Conservation (phyloP, 2,113 vertebrate genomes). For the Rhagologus leucostigma region DNA sequence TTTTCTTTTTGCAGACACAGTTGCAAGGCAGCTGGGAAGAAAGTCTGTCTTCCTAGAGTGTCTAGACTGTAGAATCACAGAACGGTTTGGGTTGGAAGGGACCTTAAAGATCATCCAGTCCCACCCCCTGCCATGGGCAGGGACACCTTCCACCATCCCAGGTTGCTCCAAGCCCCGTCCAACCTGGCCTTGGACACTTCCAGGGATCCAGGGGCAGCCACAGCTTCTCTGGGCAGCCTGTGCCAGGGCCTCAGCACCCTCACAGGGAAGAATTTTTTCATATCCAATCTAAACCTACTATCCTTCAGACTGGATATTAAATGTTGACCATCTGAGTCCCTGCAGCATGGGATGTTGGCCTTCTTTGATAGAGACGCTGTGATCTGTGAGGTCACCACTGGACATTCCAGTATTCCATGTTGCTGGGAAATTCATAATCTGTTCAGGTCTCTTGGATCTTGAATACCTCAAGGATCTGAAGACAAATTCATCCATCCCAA, state of each 20-base stretch:
- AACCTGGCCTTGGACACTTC: not conserved
- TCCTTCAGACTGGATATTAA: not conserved
- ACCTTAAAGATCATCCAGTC: accelerated
- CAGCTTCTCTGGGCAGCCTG: not conserved
- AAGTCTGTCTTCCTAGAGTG: not conserved
- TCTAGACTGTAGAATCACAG: no score
- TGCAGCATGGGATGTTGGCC: not conserved
- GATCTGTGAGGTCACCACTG: not conserved
- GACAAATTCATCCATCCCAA: not conserved
- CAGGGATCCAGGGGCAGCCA: not conserved
- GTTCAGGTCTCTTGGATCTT: not conserved
- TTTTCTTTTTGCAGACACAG: not conserved
- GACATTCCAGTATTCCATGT: not conserved
- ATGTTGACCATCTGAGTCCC: not conserved
- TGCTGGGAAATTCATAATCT: not conserved
- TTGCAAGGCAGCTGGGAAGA: not conserved
- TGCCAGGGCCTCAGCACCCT: accelerated
- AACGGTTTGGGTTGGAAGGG: not conserved
- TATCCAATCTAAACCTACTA: not conserved
- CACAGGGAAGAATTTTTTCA: not conserved
- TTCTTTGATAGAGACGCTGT: not conserved
- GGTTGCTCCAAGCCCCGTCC: accelerated
- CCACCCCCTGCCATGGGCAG: not conserved
- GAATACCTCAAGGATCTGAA: not conserved
- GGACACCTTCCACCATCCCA: accelerated